Percentiles rank a stretch among this genome's conserved stretches.
Conservation (phyloP, 1,140 invertebrate species). For the Heterodera schachtii region DNA sequence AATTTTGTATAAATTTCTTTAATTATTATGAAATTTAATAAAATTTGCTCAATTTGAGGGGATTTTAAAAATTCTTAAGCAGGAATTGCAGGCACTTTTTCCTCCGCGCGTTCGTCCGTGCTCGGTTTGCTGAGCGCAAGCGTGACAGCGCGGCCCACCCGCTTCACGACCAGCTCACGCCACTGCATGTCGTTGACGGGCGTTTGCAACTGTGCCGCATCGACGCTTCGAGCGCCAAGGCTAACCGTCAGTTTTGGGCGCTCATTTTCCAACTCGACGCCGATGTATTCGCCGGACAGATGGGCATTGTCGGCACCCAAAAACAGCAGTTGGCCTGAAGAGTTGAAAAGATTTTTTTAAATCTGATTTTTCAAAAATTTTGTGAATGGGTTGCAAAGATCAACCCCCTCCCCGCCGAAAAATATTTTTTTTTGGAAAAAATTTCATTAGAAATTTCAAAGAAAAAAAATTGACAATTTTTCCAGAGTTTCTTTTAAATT, state of each 20-base stretch:
- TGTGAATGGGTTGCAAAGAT: too few species aligned
- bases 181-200: slow-evolving; percentile 76
- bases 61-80: too few species aligned
- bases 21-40: too few species aligned
- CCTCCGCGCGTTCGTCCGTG: slow-evolving; percentile 39
- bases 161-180: slow-evolving; percentile 85
- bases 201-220: slow-evolving; percentile 70
- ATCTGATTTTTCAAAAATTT: neutral
- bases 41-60: too few species aligned
- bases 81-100: slow-evolving; percentile 4
- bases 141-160: slow-evolving; percentile 78
- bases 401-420: too few species aligned
- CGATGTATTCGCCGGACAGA: slow-evolving; percentile 84
- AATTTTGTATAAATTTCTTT: too few species aligned
- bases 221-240: slow-evolving; percentile 80
- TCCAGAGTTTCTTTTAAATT: too few species aligned
- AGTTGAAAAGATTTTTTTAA: slow-evolving; percentile 1
- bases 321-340: slow-evolving; percentile 47
- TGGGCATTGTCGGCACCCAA: slow-evolving; percentile 71
- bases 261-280: slow-evolving; percentile 84
- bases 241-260: slow-evolving; percentile 83
- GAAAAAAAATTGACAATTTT: too few species aligned
- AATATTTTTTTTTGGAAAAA: too few species aligned
- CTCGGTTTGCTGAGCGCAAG: slow-evolving; percentile 75
- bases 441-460: too few species aligned